Evolutionary conservation across 1,140 invertebrate species (phyloP).

Genomic region (Luehdorfia chinensis): DNA sequence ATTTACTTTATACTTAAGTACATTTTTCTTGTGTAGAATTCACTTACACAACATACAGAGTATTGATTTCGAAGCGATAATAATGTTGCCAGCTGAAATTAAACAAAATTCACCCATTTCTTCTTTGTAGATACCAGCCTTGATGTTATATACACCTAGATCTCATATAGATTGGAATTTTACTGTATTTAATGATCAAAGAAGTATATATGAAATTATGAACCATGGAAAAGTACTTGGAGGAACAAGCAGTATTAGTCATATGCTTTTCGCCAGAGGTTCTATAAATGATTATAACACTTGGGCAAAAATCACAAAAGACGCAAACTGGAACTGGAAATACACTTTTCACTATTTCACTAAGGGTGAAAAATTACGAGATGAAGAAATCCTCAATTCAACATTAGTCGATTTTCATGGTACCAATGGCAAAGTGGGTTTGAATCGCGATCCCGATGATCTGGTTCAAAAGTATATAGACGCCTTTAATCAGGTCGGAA

Average conservation of each 20-base stretch:
- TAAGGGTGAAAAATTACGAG: constrained; percentile 20
- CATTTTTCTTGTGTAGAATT: too few species aligned
- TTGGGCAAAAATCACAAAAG: constrained; percentile 79
- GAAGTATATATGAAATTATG: neutral
- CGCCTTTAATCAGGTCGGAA: constrained; percentile 20
- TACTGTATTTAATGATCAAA: neutral
- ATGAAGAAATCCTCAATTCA: constrained; percentile 5
- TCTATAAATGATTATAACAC: constrained; percentile 83
- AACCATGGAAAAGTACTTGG: constrained; percentile 76
- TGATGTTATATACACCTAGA: neutral
- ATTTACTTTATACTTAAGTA: too few species aligned
- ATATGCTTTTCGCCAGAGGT: constrained; percentile 87
- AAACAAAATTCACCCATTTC: neutral
- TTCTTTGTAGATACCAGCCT: neutral
- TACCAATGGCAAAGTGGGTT: constrained; percentile 8
- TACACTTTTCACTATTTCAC: constrained; percentile 35
- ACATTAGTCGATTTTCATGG: constrained; percentile 15
- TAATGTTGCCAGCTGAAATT: too few species aligned
- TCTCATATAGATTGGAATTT: constrained; percentile 15
- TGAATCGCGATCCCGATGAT: constrained; percentile 2
- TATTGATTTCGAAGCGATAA: too few species aligned
- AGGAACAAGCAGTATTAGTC: constrained; percentile 84
- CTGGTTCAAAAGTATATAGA: constrained; percentile 14
- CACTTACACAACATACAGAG: too few species aligned
- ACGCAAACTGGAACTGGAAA: constrained; percentile 79